Conservation (phyloP, 2,888 invertebrate species). For the Kuschelorhynchus macadamiae region DNA sequence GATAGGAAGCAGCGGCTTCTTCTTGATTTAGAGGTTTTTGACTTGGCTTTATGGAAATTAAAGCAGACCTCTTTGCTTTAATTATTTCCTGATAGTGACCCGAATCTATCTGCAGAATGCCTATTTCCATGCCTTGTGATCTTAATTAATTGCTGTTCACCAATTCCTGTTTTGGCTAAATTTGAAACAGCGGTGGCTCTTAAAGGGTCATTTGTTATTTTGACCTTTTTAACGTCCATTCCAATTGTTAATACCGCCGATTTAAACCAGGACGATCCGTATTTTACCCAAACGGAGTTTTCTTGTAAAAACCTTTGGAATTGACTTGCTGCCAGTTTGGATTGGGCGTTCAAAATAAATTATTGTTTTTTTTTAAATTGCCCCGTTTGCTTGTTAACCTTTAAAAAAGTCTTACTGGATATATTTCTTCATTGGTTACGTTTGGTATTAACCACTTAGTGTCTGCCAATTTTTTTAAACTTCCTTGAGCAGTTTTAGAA, state of each 20-base stretch:
- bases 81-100: constrained; percentile 33
- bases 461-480: too few relatives aligned
- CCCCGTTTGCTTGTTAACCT: too few relatives aligned
- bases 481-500: too few relatives aligned
- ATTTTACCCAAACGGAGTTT: constrained; percentile 8
- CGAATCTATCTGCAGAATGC: constrained; percentile 23
- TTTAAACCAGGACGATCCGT: not conserved
- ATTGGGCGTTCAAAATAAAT: constrained; percentile 25
- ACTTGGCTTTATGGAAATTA: not conserved
- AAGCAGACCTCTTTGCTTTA: not conserved
- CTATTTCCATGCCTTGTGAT: constrained; percentile 21
- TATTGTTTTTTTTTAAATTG: too few relatives aligned
- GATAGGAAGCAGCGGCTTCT: not conserved
- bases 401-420: too few relatives aligned
- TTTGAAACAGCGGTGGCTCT: constrained; percentile 4
- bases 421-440: too few relatives aligned
- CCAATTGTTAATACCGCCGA: too few relatives aligned
- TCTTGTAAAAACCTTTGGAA: not conserved
- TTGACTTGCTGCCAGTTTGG: constrained; percentile 32
- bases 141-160: constrained; percentile 24
- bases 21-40: not conserved
- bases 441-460: too few relatives aligned
- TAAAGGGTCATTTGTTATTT: not conserved
- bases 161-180: constrained; percentile 26
- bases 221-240: not conserved